phyloP scores from a whole-genome alignment of 2,797 vertebrate genomes.

The Glyptemys insculpta region DNA sequence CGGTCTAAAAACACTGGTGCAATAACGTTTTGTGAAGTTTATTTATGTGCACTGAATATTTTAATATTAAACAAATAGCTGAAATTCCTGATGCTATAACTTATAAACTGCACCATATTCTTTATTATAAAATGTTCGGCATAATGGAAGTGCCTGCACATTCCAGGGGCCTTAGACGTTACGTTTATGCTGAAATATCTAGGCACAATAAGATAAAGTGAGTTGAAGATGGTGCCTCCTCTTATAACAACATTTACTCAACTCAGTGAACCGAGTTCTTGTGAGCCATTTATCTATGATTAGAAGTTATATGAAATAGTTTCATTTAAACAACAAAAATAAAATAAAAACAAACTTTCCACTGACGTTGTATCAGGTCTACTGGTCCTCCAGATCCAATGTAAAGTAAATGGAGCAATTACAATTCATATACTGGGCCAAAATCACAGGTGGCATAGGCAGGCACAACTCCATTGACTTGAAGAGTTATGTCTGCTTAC shows the following conservation, averaged over 20 bases:
- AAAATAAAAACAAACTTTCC: constrained; percentile 8
- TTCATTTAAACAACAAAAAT: constrained; percentile 1
- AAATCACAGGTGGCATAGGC: neutral
- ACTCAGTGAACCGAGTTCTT: neutral
- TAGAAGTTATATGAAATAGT: constrained; percentile 43
- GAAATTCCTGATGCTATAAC: neutral
- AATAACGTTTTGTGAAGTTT: neutral
- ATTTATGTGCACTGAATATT: neutral
- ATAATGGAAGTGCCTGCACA: neutral
- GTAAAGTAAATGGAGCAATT: constrained; percentile 2
- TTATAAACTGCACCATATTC: neutral
- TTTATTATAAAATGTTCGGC: neutral
- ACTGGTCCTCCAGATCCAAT: neutral
- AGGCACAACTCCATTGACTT: neutral
- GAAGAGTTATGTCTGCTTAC: neutral
- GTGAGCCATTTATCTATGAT: constrained; percentile 7
- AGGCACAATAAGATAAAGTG: neutral
- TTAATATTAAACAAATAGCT: neutral
- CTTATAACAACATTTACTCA: constrained; percentile 14
- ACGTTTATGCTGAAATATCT: neutral
- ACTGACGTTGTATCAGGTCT: neutral
- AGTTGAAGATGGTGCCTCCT: neutral
- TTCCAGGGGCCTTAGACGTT: neutral
- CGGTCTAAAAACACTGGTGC: neutral
- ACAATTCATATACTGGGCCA: neutral